These are phyloP conservation scores for Netelia fuscicornis DNA, from an alignment of 2,888 invertebrate genomes.

Conservation along the genomic window DNA sequence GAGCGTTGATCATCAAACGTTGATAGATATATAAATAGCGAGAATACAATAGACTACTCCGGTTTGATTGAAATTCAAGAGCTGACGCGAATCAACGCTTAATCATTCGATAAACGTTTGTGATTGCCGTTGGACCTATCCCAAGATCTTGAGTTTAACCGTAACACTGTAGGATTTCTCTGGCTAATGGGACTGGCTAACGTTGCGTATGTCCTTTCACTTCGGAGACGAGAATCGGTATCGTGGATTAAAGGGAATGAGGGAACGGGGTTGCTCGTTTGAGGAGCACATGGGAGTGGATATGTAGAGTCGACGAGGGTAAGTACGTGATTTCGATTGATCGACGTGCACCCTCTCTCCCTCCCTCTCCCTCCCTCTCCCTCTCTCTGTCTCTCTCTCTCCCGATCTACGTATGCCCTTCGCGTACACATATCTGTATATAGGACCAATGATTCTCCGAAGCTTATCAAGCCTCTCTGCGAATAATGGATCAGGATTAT, in stretches of 20 bases:
- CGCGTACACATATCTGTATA: background rate
- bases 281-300: slow-evolving; percentile 22
- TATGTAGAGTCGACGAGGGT: slow-evolving; percentile 7
- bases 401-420: background rate
- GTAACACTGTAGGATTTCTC: background rate
- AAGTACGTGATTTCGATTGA: slow-evolving; percentile 34
- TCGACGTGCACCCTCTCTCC: background rate
- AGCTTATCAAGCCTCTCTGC: slow-evolving; percentile 55
- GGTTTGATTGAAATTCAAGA: background rate
- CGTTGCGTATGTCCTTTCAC: slow-evolving; percentile 29
- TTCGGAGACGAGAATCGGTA: slow-evolving; percentile 19
- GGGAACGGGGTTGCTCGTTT: slow-evolving; percentile 22
- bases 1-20: no score
- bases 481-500: slow-evolving; percentile 65
- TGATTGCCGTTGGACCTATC: slow-evolving; percentile 22
- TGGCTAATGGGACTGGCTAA: slow-evolving; percentile 5
- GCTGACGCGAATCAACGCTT: slow-evolving; percentile 10
- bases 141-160: background rate
- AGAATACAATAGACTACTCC: background rate
- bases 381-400: background rate
- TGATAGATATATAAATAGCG: background rate
- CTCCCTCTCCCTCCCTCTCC: background rate
- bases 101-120: slow-evolving; percentile 43
- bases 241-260: slow-evolving; percentile 29
- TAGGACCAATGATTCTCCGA: slow-evolving; percentile 42